These are phyloP conservation scores for Celastrina argiolus DNA, from an alignment of 2,888 invertebrate species.

Conservation along the genomic window DNA sequence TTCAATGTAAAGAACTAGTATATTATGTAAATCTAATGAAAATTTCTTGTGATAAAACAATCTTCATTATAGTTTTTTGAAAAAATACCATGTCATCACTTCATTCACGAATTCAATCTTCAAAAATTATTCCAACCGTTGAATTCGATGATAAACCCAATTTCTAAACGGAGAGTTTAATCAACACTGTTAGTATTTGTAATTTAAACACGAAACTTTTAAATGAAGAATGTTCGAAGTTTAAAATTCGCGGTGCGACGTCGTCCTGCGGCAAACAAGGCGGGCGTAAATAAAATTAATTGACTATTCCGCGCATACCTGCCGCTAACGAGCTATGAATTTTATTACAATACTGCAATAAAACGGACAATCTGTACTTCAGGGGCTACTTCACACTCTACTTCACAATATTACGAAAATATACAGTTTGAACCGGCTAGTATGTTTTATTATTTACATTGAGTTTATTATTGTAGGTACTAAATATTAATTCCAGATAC, in stretches of 20 bases:
- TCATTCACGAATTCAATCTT: background rate
- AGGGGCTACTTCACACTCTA: background rate
- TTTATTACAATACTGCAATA: constrained; percentile 19
- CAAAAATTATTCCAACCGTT: background rate
- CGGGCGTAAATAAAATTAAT: constrained; percentile 48
- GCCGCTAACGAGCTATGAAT: constrained; percentile 33
- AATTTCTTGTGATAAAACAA: too few species aligned
- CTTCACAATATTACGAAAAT: background rate
- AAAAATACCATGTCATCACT: too few species aligned
- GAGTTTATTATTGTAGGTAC: too few species aligned
- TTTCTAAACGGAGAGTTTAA: constrained; percentile 13
- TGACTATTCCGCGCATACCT: constrained; percentile 47
- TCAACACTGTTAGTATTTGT: constrained; percentile 31
- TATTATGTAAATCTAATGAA: too few species aligned
- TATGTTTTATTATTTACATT: too few species aligned
- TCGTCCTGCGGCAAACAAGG: constrained; percentile 37
- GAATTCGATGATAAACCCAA: background rate
- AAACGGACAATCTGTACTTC: constrained; percentile 1
- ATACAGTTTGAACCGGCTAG: background rate
- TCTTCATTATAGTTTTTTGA: too few species aligned
- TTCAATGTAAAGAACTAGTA: too few species aligned
- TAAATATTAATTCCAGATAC: too few species aligned
- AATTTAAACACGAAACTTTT: constrained; percentile 36
- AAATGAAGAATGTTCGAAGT: constrained; percentile 39
- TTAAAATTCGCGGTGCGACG: constrained; percentile 41